These are phyloP conservation scores for Scrobipalpa atriplicella DNA, from an alignment of 2,888 invertebrate genomes.

Conservation along the genomic window DNA sequence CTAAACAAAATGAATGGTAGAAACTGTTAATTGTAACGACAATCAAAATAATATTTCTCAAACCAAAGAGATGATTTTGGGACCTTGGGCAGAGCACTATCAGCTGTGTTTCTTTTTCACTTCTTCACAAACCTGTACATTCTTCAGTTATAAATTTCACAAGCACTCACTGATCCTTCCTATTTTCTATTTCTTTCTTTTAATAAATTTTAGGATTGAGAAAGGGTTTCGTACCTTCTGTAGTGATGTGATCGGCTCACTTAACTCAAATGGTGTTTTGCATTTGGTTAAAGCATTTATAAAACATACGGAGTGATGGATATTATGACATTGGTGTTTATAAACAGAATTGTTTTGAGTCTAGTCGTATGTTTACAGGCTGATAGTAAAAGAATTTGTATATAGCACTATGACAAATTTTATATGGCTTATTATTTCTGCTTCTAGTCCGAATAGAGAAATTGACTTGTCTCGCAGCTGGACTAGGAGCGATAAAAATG, in stretches of 20 bases:
- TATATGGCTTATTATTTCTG: no score
- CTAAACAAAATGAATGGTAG: no score
- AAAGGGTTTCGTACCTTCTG: neutral
- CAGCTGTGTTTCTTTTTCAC: no score
- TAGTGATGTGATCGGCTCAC: conserved; percentile 11
- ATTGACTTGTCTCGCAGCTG: no score
- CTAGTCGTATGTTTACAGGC: conserved; percentile 39
- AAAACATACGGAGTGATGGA: conserved; percentile 59
- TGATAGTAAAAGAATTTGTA: conserved; percentile 11
- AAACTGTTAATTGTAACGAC: no score
- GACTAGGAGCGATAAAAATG: no score
- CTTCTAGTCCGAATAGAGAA: no score
- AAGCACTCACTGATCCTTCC: neutral
- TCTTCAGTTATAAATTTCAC: neutral
- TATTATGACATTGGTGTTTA: conserved; percentile 43
- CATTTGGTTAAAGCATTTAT: conserved; percentile 46
- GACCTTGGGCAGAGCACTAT: no score
- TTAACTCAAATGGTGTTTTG: conserved; percentile 1
- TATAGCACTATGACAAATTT: neutral
- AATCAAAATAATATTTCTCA: no score
- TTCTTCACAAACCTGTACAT: no score
- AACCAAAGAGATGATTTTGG: no score
- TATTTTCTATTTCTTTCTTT: neutral
- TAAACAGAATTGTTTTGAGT: conserved; percentile 32
- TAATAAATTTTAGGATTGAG: neutral